Evolutionary conservation across 2,797 vertebrate species (phyloP).

Genomic region (Leuciscus waleckii): DNA sequence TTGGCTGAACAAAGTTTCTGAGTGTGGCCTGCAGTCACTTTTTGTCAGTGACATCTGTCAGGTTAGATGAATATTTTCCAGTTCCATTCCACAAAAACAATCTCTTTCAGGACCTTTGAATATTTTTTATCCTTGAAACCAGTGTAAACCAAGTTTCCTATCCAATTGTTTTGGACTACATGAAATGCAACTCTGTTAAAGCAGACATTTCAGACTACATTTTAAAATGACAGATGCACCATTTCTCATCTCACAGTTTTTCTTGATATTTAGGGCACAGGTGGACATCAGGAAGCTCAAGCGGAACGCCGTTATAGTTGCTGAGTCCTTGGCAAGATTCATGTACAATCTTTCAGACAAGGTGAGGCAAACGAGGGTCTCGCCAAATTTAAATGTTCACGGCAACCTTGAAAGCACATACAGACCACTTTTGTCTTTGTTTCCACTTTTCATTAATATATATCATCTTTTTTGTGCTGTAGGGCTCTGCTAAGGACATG

Average conservation of each 20-base stretch:
- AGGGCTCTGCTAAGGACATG: conserved; percentile 80
- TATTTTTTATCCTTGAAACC: background rate
- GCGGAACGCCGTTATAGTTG: conserved; percentile 79
- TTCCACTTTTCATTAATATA: background rate
- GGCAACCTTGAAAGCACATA: conserved; percentile 11
- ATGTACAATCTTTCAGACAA: conserved; percentile 83
- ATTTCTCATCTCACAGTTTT: background rate
- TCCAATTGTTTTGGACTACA: background rate
- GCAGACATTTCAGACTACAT: background rate
- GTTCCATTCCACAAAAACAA: background rate
- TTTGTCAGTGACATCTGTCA: background rate
- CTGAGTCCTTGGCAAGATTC: conserved; percentile 77
- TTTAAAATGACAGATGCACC: background rate
- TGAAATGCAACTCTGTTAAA: background rate
- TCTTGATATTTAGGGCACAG: conserved; percentile 70
- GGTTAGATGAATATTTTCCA: background rate
- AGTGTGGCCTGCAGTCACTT: background rate
- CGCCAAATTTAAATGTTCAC: background rate
- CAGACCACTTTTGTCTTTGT: background rate
- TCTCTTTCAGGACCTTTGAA: background rate
- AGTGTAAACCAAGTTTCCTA: background rate
- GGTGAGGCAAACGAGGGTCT: conserved; percentile 64
- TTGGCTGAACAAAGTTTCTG: background rate
- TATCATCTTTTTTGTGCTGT: conserved; percentile 43
- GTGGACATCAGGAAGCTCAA: conserved; percentile 81